Percentiles rank a stretch among this genome's conserved stretches.
phyloP scores from a whole-genome alignment of 2,888 invertebrate species.

The Cryptus viduatorius region DNA sequence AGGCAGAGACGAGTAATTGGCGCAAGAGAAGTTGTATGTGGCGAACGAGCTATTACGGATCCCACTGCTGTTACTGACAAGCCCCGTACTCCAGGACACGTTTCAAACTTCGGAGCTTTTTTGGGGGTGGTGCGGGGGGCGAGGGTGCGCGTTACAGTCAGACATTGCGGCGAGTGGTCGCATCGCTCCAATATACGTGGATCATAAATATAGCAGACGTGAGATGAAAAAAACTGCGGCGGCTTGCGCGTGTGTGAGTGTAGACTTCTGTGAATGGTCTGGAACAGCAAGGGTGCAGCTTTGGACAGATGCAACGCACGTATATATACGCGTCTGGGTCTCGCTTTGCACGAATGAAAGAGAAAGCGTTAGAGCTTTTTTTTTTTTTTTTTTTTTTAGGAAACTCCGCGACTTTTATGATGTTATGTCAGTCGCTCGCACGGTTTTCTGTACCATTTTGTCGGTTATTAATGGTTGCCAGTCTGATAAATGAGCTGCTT shows the following conservation, averaged over 20 bases:
- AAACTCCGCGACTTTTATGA: conserved; percentile 72
- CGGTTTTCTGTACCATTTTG: conserved; percentile 75
- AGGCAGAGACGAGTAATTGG: not conserved
- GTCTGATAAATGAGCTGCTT: conserved; percentile 77
- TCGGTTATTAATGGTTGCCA: conserved; percentile 78
- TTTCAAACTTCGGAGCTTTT: not conserved
- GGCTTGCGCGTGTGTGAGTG: not conserved
- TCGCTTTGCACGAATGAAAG: conserved; percentile 15
- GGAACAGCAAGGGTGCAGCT: conserved; percentile 5
- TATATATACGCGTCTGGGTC: conserved; percentile 12
- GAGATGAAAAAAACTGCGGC: not conserved
- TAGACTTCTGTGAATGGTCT: conserved; percentile 17
- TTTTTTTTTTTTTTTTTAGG: too few species aligned
- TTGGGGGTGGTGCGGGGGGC: not conserved
- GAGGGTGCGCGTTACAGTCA: not conserved
- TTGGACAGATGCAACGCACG: conserved; percentile 4
- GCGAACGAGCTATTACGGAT: not conserved
- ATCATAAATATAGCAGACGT: conserved; percentile 2
- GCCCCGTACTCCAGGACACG: conserved; percentile 3
- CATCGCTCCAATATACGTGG: conserved; percentile 11
- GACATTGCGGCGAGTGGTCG: not conserved
- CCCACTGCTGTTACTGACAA: conserved; percentile 1
- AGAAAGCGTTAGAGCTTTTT: conserved; percentile 60
- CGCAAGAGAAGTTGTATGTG: not conserved
- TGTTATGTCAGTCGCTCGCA: conserved; percentile 20